Percentiles rank a stretch among this genome's conserved stretches.
phyloP scores from a whole-genome alignment of 2,113 vertebrate genomes.

The Gasterosteus nipponicus region DNA sequence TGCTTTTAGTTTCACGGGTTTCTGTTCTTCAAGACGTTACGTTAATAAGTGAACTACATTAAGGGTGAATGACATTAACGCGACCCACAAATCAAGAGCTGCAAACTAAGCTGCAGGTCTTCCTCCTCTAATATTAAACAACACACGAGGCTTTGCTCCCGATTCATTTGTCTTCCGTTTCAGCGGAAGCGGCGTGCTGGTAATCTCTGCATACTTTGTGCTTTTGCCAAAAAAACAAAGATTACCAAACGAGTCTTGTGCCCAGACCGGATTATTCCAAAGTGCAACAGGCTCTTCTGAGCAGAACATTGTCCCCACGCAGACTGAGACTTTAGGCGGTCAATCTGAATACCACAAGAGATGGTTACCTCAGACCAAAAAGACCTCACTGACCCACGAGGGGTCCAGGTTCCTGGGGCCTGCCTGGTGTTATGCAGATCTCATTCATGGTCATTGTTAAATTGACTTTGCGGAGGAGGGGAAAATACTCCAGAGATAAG shows the following conservation, averaged over 20 bases:
- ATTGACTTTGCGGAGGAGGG: conserved; percentile 17
- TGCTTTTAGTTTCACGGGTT: background rate
- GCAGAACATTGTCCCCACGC: background rate
- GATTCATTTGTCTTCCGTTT: conserved; percentile 28
- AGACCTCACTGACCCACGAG: background rate
- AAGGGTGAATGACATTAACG: background rate
- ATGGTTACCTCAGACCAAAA: conserved; percentile 43
- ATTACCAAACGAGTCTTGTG: conserved; percentile 34
- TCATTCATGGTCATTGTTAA: background rate
- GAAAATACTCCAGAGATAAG: too few relatives aligned
- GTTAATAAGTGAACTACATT: background rate
- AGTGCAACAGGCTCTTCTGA: conserved; percentile 23
- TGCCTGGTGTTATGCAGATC: conserved; percentile 7
- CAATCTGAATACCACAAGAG: conserved; percentile 29
- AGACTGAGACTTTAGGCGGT: conserved; percentile 20
- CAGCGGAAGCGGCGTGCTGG: conserved; percentile 18
- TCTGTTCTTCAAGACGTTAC: background rate
- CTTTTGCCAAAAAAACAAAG: conserved; percentile 43
- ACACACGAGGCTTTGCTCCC: conserved; percentile 5
- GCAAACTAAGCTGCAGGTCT: conserved; percentile 2
- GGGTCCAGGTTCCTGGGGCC: background rate
- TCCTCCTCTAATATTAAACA: conserved; percentile 9
- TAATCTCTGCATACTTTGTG: conserved; percentile 29
- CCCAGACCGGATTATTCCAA: conserved; percentile 26
- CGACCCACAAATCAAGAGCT: conserved; percentile 14